Percentiles rank a stretch among this genome's conserved stretches.
phyloP scores from a whole-genome alignment of 92 coral and sea anemone genomes.

The Desmophyllum pertusum region DNA sequence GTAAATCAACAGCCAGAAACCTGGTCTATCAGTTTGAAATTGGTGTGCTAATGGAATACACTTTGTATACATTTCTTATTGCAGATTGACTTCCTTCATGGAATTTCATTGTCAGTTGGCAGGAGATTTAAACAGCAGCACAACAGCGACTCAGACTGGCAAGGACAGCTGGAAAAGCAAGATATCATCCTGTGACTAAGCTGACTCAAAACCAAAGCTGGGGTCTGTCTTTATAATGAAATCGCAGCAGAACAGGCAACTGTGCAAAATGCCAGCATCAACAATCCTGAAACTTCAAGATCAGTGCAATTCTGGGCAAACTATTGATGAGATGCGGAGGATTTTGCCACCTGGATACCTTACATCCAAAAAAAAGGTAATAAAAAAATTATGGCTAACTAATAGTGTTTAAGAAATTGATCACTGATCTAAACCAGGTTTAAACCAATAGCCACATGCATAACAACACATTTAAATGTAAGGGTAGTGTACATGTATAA shows the following conservation, averaged over 20 bases:
- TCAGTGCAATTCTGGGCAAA: not conserved
- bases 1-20: too few species aligned
- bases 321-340: not conserved
- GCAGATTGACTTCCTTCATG: slow-evolving; percentile 3
- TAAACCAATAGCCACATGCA: too few species aligned
- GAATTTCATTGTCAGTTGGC: not conserved
- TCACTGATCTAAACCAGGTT: too few species aligned
- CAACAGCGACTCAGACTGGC: not conserved
- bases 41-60: not conserved
- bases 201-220: not conserved
- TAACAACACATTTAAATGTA: too few species aligned
- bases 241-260: not conserved
- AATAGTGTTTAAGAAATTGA: too few species aligned
- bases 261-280: not conserved
- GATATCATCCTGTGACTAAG: not conserved
- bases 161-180: not conserved
- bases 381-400: too few species aligned
- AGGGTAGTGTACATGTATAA: too few species aligned
- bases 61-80: not conserved
- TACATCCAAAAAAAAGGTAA: not conserved
- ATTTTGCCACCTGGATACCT: not conserved
- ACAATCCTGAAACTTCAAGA: not conserved
- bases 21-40: not conserved
- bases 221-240: not conserved
- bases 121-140: not conserved